phyloP scores from a whole-genome alignment of 2,888 invertebrate genomes.

The Elgonia sp. region DNA sequence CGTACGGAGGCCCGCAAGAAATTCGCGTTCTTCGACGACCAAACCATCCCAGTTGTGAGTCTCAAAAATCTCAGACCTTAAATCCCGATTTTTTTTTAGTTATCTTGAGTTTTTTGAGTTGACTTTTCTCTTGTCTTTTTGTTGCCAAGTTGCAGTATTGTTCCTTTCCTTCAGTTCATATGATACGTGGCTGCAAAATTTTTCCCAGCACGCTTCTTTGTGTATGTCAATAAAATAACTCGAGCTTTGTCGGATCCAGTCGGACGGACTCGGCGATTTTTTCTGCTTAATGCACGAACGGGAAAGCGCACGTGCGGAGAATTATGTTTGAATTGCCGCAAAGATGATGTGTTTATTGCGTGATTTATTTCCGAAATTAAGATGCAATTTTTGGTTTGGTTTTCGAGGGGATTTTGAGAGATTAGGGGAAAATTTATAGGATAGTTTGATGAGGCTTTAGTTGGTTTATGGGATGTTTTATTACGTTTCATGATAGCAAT shows the following conservation, averaged over 20 bases:
- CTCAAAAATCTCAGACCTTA: neutral
- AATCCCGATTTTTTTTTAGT: neutral
- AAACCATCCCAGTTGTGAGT: constrained; percentile 81
- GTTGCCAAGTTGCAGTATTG: no score
- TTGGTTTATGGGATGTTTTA: no score
- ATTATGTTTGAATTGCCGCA: neutral
- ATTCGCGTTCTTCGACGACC: constrained; percentile 81
- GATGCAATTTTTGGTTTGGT: neutral
- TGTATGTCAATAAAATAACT: constrained; percentile 15
- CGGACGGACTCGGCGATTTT: neutral
- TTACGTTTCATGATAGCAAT: no score
- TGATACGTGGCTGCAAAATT: neutral
- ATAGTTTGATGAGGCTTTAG: no score
- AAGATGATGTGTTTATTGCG: neutral
- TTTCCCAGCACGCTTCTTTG: neutral
- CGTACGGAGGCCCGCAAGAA: constrained; percentile 81
- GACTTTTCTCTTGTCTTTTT: no score
- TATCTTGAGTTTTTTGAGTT: neutral
- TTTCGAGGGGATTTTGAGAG: neutral
- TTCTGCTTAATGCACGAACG: neutral
- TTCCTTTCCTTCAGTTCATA: no score
- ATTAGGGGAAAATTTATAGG: no score
- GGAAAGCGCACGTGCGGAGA: neutral
- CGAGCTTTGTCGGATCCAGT: neutral
- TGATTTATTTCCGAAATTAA: neutral